Percentiles rank a stretch among this genome's conserved stretches.
These are phyloP conservation scores for Peromyscus attwateri DNA, from an alignment of 2,797 vertebrate genomes.

Conservation along the genomic window DNA sequence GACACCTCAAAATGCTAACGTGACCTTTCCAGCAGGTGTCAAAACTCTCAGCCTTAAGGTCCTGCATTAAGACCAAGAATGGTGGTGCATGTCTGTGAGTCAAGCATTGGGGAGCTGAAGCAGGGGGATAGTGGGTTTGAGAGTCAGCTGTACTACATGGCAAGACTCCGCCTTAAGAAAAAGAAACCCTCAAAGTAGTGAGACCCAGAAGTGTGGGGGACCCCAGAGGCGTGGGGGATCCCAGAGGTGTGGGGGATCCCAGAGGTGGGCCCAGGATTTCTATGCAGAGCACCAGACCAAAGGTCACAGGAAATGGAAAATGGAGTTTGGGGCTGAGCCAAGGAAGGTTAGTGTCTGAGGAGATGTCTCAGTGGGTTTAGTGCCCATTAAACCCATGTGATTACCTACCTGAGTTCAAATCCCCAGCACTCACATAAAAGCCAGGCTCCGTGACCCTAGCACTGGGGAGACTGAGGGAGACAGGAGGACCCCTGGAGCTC, in stretches of 20 bases:
- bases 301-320: neutral
- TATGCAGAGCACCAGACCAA: neutral
- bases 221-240: neutral
- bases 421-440: neutral
- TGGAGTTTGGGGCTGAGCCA: neutral
- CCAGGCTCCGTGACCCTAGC: neutral
- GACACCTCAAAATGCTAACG: neutral
- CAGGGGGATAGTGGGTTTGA: neutral
- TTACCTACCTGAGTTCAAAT: neutral
- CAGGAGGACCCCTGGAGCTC: neutral
- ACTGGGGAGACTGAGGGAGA: no score
- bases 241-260: neutral
- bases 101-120: neutral
- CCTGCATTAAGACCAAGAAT: neutral
- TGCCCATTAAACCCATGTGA: neutral
- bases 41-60: neutral
- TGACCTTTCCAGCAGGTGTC: neutral
- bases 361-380: neutral
- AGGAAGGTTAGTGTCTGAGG: neutral
- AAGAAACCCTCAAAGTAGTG: neutral
- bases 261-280: neutral
- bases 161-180: neutral
- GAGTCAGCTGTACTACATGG: neutral
- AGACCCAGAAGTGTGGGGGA: neutral
- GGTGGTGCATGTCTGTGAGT: neutral